Conservation (phyloP, 2,888 invertebrate genomes). For the Hypena proboscidalis region DNA sequence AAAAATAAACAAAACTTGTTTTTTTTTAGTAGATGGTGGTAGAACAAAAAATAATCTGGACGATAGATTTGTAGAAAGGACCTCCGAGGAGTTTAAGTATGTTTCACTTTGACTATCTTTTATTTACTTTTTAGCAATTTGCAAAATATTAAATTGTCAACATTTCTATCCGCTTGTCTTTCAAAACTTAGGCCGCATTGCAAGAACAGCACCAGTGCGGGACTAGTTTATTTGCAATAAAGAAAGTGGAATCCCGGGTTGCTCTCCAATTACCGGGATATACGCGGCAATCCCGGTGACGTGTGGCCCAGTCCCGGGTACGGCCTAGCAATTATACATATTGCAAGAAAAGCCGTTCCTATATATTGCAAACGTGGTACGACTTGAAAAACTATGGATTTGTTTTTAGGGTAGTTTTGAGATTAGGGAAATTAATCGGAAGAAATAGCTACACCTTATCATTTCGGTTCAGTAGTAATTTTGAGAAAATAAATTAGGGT, state of each 20-base stretch:
- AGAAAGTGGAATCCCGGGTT: slow-evolving; percentile 84
- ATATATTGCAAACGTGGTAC: slow-evolving; percentile 53
- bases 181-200: slow-evolving; percentile 44
- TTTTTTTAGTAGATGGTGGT: too few relatives aligned
- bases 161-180: slow-evolving; percentile 22
- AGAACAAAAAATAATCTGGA: too few relatives aligned
- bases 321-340: slow-evolving; percentile 77
- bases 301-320: slow-evolving; percentile 70
- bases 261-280: slow-evolving; percentile 84
- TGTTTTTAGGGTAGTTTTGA: slow-evolving; percentile 45
- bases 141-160: too few relatives aligned
- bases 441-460: too few relatives aligned
- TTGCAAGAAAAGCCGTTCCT: slow-evolving; percentile 65
- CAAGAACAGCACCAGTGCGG: slow-evolving; percentile 75
- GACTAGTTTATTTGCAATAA: slow-evolving; percentile 84
- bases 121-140: too few relatives aligned
- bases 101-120: too few relatives aligned
- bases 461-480: too few relatives aligned
- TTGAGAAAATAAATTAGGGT: too few relatives aligned
- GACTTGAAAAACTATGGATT: slow-evolving; percentile 54
- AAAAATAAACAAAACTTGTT: too few relatives aligned
- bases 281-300: slow-evolving; percentile 82
- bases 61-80: too few relatives aligned
- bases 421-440: slow-evolving; percentile 5
- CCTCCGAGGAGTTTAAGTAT: too few relatives aligned